Conservation (phyloP, 2,888 invertebrate genomes). For the Lasioglossum zephyrum region DNA sequence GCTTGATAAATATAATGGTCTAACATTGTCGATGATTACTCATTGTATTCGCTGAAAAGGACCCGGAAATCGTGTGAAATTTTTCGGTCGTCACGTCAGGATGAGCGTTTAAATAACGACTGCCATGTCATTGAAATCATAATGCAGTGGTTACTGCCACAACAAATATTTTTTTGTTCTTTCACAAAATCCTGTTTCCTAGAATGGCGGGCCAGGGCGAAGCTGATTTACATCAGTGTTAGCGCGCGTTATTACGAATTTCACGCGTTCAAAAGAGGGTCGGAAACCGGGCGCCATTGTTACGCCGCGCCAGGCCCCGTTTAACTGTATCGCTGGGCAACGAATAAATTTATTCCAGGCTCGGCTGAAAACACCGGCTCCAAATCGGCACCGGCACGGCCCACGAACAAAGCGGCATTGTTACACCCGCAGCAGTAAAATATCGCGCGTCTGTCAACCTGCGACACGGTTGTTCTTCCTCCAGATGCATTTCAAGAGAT, state of each 20-base stretch:
- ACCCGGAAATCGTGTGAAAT: not conserved
- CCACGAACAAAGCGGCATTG: slow-evolving; percentile 58
- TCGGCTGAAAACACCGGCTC: slow-evolving; percentile 48
- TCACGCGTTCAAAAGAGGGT: not conserved
- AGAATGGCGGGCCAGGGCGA: not conserved
- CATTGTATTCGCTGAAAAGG: too few relatives aligned
- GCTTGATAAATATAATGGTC: too few relatives aligned
- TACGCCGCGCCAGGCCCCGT: not conserved
- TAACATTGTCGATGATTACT: too few relatives aligned
- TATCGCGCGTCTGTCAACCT: slow-evolving; percentile 57
- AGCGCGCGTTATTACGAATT: slow-evolving; percentile 10
- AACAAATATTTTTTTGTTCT: not conserved
- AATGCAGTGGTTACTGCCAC: not conserved
- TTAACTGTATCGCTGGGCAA: slow-evolving; percentile 26
- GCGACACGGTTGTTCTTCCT: slow-evolving; percentile 37
- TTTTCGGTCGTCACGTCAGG: not conserved
- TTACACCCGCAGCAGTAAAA: slow-evolving; percentile 51
- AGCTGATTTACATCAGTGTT: not conserved
- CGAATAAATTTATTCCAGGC: slow-evolving; percentile 57
- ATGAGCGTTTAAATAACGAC: not conserved
- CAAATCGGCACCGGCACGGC: slow-evolving; percentile 42
- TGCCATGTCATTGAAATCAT: not conserved
- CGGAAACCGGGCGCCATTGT: slow-evolving; percentile 7
- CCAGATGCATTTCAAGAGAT: slow-evolving; percentile 45
- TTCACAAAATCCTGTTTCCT: not conserved